Evolutionary conservation across 2,888 invertebrate genomes (phyloP).

Genomic region (Drosophila limbata): DNA sequence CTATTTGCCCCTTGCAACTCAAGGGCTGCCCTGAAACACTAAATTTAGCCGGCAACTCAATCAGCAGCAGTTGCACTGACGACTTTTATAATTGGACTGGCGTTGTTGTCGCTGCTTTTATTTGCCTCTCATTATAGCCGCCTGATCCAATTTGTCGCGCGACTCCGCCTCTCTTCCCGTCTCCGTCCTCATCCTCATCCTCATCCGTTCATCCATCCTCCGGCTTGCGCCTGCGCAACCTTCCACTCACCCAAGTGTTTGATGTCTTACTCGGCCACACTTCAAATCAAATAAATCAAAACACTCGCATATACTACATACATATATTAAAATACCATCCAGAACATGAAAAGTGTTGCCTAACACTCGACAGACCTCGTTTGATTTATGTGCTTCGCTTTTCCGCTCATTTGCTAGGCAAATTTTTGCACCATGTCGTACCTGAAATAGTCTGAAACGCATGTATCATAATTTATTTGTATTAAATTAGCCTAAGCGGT

Average conservation of each 20-base stretch:
- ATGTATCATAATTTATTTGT: conserved; percentile 3
- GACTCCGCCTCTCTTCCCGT: neutral
- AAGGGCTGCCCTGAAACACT: conserved; percentile 30
- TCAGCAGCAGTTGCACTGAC: conserved; percentile 67
- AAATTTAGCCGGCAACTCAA: conserved; percentile 75
- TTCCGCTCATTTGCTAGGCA: conserved; percentile 52
- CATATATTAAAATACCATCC: conserved; percentile 26
- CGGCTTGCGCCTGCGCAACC: conserved; percentile 41
- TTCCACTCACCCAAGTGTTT: conserved; percentile 25
- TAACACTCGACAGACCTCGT: conserved; percentile 18
- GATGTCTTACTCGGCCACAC: conserved; percentile 46
- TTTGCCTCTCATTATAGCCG: conserved; percentile 46
- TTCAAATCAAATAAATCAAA: conserved; percentile 75
- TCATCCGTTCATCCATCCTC: neutral
- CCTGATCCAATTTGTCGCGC: conserved; percentile 49
- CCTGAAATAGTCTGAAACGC: conserved; percentile 18
- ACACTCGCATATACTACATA: conserved; percentile 21
- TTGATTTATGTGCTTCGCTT: conserved; percentile 57
- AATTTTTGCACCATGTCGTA: conserved; percentile 17
- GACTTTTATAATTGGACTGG: conserved; percentile 74
- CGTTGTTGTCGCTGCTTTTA: conserved; percentile 42
- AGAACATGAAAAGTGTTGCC: conserved; percentile 18
- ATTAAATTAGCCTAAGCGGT: neutral
- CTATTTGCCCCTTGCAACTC: neutral
- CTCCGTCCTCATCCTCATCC: neutral